Base-by-base conservation (phyloP, 2,888 invertebrate species). In the Himalopsyche japonica region DNA sequence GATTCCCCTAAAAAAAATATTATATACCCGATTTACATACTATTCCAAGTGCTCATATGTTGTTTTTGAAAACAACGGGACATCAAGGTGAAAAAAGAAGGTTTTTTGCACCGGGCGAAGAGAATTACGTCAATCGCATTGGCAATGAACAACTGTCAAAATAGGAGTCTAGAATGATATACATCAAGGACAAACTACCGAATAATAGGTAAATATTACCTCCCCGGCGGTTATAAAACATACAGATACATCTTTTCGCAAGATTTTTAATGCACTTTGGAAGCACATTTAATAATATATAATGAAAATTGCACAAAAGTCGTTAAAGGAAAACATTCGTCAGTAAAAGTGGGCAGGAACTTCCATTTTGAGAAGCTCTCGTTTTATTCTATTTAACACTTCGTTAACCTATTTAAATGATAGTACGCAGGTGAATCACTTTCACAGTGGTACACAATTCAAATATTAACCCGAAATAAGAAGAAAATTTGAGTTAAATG, bases 321-420 rank as follows among this genome's bases (percentile, higher is more conserved):
- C 85, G 85, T 85, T 85, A 82, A 82, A 85, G 57, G 64, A 85
- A 85, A 85, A 85, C 83, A 85, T 79, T 79, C 64, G 81, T 83
- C 82, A 85, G 80, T 83, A 82, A 82, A 85, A 85, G 85, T 85
- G 85, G 85, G 87, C 88, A 88, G 85, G 85, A 78, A 83, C 87
- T 88, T 87, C 89, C 89, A 88, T 89, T 88, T 89, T 87, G 82
- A 88, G 90, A 89, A 88, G 88, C 90, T 91, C 91, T 91, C 91
- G 57, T 20, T 57, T 24, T 57, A 57, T 57, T 20, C 20, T 10
- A 57, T 57, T 57, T 57, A 57, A n/a, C 57, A 57, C 57, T 20
- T 57, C 7, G 10, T 43, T 34, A 78, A 20, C 78, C 24, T 78
- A 78, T 37, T 32, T 43, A 43, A n/a, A 79, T 48, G 37, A 37